Conservation (phyloP, 2,888 invertebrate genomes). For the Alentia gelatinosa region DNA sequence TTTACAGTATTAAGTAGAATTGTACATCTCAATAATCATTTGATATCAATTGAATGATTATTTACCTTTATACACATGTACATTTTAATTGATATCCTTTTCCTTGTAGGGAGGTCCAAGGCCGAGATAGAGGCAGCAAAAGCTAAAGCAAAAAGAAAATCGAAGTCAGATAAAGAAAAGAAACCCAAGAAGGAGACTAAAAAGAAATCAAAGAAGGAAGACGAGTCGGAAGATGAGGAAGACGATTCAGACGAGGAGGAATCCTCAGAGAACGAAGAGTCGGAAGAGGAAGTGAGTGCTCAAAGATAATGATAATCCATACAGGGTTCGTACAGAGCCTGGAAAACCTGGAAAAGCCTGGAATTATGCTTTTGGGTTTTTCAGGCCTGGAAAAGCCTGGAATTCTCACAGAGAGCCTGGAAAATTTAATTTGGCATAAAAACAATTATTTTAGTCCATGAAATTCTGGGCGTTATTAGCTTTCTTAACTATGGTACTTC, state of each 20-base stretch:
- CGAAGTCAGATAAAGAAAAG: conserved; percentile 44
- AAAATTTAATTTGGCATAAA: too few species aligned
- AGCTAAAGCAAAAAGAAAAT: neutral
- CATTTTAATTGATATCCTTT: neutral
- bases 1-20: too few species aligned
- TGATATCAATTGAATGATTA: too few species aligned
- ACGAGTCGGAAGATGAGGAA: conserved; percentile 67
- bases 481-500: too few species aligned
- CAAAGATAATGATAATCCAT: neutral
- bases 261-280: conserved; percentile 64
- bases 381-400: too few species aligned
- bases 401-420: too few species aligned
- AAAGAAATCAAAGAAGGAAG: conserved; percentile 60
- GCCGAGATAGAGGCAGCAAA: conserved; percentile 57
- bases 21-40: neutral
- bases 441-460: too few species aligned
- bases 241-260: conserved; percentile 73
- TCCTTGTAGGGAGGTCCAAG: conserved; percentile 64
- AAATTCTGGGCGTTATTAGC: too few species aligned
- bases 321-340: too few species aligned
- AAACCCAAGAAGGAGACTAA: conserved; percentile 55
- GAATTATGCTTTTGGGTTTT: too few species aligned
- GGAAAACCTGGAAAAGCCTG: too few species aligned
- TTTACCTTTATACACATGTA: too few species aligned
- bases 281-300: conserved; percentile 56